A percentile compares a stretch with the other conserved stretches of the same genome.
These are phyloP conservation scores for Daubentonia madagascariensis DNA, from an alignment of 2,113 vertebrate species.

Conservation along the genomic window DNA sequence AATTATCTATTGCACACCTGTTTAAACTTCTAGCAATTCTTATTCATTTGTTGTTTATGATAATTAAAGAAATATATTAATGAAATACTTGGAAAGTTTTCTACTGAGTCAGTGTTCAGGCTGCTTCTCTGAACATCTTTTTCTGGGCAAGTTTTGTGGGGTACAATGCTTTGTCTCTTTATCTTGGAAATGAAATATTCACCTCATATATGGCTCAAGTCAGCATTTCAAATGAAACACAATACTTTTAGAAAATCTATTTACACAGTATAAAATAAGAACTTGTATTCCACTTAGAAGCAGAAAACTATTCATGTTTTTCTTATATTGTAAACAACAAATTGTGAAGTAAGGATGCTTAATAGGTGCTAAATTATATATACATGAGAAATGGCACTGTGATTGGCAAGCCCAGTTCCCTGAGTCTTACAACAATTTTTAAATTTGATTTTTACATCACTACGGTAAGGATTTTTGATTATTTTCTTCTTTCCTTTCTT, in stretches of 20 bases:
- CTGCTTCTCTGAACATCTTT: background rate
- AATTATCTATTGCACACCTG: background rate
- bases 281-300: background rate
- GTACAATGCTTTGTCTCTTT: background rate
- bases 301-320: background rate
- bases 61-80: background rate
- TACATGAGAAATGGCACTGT: background rate
- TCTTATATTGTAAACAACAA: background rate
- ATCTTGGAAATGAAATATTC: background rate
- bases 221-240: background rate
- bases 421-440: background rate
- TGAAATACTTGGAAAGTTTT: background rate
- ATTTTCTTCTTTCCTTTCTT: background rate
- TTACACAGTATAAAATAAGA: background rate
- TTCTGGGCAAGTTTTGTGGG: background rate
- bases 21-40: background rate
- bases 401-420: background rate
- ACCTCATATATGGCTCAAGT: background rate
- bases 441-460: background rate
- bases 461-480: background rate
- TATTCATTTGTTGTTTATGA: background rate
- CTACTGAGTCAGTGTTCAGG: background rate
- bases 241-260: constrained; percentile 12
- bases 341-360: background rate
- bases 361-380: constrained; percentile 1